Evolutionary conservation across 2,888 invertebrate genomes (phyloP).

Genomic region (Drosophila flavopinicola): DNA sequence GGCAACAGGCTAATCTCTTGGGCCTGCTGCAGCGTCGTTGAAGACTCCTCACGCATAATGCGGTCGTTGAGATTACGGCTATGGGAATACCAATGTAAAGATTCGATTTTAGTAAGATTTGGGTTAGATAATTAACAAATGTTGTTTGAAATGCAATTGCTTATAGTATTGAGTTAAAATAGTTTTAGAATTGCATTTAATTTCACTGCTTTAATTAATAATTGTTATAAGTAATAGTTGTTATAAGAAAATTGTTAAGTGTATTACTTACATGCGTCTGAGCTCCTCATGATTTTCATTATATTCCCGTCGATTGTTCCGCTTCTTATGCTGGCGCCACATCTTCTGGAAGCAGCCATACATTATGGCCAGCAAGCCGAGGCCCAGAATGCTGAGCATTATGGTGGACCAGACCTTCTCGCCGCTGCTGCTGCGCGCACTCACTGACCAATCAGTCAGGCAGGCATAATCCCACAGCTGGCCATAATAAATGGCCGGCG

Average conservation of each 20-base stretch:
- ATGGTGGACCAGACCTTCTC: conserved; percentile 87
- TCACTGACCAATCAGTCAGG: conserved; percentile 87
- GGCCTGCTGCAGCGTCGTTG: conserved; percentile 87
- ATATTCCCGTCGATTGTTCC: conserved; percentile 84
- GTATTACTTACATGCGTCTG: conserved; percentile 82
- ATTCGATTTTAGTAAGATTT: neutral
- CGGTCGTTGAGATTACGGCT: conserved; percentile 85
- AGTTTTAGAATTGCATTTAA: too few relatives aligned
- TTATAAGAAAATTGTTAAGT: too few relatives aligned
- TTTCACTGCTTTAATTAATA: too few relatives aligned
- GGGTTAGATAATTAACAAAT: neutral
- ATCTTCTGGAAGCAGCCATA: conserved; percentile 82
- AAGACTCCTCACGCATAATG: conserved; percentile 86
- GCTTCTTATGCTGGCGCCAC: conserved; percentile 85
- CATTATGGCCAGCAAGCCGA: conserved; percentile 63
- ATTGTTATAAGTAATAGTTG: too few relatives aligned
- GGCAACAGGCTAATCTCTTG: conserved; percentile 90
- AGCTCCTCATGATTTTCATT: conserved; percentile 84
- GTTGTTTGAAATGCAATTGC: too few relatives aligned
- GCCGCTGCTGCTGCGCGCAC: conserved; percentile 81
- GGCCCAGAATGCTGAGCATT: conserved; percentile 84
- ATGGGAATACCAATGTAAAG: neutral
- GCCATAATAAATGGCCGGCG: conserved; percentile 87
- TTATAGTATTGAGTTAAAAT: too few relatives aligned
- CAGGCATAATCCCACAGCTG: conserved; percentile 90